Conservation (phyloP, 2,113 vertebrate species). For the Cyprinus carpio region DNA sequence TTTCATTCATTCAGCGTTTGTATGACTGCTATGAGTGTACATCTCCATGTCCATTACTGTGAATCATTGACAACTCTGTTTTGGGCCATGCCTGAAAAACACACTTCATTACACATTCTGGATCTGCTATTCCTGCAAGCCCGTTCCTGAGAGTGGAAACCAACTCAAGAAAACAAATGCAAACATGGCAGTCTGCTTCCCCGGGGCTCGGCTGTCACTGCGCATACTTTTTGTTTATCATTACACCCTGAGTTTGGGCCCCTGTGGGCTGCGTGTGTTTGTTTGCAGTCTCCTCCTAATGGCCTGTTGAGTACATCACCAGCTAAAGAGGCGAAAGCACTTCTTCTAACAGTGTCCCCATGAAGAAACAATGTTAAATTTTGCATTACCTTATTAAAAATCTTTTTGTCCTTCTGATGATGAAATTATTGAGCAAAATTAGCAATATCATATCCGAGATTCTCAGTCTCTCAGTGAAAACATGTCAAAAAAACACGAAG, state of each 20-base stretch:
- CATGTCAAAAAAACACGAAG: too few relatives aligned
- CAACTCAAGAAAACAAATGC: constrained; percentile 11
- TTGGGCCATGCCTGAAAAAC: not conserved
- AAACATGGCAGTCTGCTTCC: constrained; percentile 21
- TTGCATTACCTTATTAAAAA: not conserved
- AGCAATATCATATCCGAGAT: not conserved
- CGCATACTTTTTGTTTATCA: constrained; percentile 30
- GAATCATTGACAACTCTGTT: not conserved
- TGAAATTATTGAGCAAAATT: not conserved
- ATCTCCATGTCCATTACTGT: constrained; percentile 1
- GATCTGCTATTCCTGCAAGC: constrained; percentile 20
- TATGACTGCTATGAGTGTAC: not conserved
- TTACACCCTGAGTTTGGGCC: constrained; percentile 18
- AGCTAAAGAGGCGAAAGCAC: not conserved
- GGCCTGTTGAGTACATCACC: constrained; percentile 6
- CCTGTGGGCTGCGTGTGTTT: constrained; percentile 20
- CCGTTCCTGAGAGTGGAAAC: constrained; percentile 2
- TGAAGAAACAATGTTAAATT: not conserved
- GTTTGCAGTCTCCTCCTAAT: constrained; percentile 25
- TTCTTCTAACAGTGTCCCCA: not conserved
- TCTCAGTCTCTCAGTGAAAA: too few relatives aligned
- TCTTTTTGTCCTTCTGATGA: not conserved
- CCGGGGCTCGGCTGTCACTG: constrained; percentile 42
- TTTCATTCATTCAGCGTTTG: not conserved
- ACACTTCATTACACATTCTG: not conserved